phyloP scores from a whole-genome alignment of 2,888 invertebrate species.

The Chamaedrilus cognettii region DNA sequence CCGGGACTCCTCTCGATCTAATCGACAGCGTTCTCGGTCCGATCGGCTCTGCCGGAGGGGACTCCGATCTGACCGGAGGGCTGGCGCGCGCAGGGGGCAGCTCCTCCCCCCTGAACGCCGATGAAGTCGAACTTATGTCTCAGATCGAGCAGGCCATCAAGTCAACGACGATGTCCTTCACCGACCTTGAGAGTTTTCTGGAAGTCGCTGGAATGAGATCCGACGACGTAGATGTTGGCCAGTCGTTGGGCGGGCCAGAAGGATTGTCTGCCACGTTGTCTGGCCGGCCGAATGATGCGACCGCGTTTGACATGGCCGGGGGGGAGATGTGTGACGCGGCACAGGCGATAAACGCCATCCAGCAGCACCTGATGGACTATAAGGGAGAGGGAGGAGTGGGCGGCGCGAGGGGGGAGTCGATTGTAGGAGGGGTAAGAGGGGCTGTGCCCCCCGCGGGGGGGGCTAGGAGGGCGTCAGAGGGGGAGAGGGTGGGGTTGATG shows the following conservation, averaged over 20 bases:
- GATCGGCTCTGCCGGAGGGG: neutral
- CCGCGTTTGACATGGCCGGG: neutral
- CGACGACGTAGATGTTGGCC: neutral
- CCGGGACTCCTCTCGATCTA: neutral
- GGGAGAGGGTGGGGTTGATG: no score
- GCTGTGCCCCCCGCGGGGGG: no score
- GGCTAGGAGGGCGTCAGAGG: no score
- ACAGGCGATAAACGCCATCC: conserved; percentile 81
- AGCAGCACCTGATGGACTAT: conserved; percentile 79
- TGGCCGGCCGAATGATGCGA: neutral
- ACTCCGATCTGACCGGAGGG: no score
- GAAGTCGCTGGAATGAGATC: conserved; percentile 29
- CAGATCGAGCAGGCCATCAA: conserved; percentile 48
- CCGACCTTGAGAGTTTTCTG: conserved; percentile 43
- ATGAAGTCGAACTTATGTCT: conserved; percentile 41
- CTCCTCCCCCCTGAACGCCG: conserved; percentile 26
- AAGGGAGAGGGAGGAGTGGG: no score
- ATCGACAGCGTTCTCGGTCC: neutral
- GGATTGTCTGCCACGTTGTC: neutral
- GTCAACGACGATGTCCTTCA: conserved; percentile 37
- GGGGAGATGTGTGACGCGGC: neutral
- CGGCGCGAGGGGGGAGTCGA: no score
- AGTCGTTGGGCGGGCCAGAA: neutral
- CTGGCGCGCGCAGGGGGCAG: no score
- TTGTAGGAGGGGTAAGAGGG: no score